phyloP scores from a whole-genome alignment of 1,140 invertebrate genomes.

The Trichonephila clavata region DNA sequence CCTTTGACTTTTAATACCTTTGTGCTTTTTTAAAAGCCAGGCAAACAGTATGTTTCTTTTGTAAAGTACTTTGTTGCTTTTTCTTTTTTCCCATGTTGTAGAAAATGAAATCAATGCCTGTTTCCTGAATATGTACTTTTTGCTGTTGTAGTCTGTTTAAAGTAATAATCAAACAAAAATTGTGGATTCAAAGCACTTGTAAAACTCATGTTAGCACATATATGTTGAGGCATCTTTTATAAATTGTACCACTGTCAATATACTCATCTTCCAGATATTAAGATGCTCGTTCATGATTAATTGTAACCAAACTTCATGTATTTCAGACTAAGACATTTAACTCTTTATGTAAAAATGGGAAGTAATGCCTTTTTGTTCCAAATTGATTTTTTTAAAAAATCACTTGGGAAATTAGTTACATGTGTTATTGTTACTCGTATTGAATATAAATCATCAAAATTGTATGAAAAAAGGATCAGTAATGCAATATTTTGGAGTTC shows the following conservation, averaged over 20 bases:
- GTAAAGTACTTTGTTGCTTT: not conserved
- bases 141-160: not conserved
- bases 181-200: not conserved
- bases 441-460: not conserved
- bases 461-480: not conserved
- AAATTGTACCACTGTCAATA: not conserved
- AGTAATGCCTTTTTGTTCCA: not conserved
- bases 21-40: not conserved
- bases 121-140: not conserved
- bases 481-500: not conserved
- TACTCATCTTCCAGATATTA: conserved; percentile 20
- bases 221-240: not conserved
- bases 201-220: conserved; percentile 17
- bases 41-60: not conserved
- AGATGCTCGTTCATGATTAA: conserved; percentile 6
- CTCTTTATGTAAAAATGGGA: not conserved
- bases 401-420: not conserved
- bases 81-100: not conserved
- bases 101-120: not conserved
- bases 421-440: not conserved
- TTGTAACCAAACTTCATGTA: not conserved
- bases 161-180: not conserved
- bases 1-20: not conserved
- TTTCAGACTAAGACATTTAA: not conserved
- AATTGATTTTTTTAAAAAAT: not conserved